phyloP scores from a whole-genome alignment of 2,113 vertebrate species.

The Echinops telfairi region DNA sequence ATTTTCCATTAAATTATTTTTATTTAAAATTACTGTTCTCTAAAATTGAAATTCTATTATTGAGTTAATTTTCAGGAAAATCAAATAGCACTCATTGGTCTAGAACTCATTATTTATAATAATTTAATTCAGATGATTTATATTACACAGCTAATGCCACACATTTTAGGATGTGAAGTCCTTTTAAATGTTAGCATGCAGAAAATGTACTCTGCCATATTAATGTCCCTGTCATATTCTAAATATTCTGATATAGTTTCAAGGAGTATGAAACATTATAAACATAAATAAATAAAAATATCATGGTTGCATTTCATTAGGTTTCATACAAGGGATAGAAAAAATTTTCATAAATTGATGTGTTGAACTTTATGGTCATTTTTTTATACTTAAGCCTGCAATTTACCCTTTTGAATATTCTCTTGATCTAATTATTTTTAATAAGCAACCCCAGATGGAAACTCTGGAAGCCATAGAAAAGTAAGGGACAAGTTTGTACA shows the following conservation, averaged over 20 bases:
- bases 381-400: constrained; percentile 17
- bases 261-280: constrained; percentile 45
- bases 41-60: constrained; percentile 11
- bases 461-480: neutral
- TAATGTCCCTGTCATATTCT: constrained; percentile 56
- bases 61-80: constrained; percentile 46
- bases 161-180: constrained; percentile 24
- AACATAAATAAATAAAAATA: constrained; percentile 69
- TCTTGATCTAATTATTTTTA: constrained; percentile 10
- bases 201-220: constrained; percentile 52
- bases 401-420: constrained; percentile 42
- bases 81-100: neutral
- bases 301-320: constrained; percentile 62
- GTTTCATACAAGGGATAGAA: constrained; percentile 36
- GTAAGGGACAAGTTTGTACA: neutral
- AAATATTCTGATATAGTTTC: constrained; percentile 57
- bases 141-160: constrained; percentile 53
- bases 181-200: constrained; percentile 54
- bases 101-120: constrained; percentile 46
- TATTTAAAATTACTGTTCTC: constrained; percentile 39
- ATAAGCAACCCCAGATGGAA: neutral
- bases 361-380: constrained; percentile 40
- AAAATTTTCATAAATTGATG: constrained; percentile 46
- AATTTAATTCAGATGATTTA: constrained; percentile 59
- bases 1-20: neutral